phyloP scores from a whole-genome alignment of 2,113 vertebrate genomes.

The Oncorhynchus keta region DNA sequence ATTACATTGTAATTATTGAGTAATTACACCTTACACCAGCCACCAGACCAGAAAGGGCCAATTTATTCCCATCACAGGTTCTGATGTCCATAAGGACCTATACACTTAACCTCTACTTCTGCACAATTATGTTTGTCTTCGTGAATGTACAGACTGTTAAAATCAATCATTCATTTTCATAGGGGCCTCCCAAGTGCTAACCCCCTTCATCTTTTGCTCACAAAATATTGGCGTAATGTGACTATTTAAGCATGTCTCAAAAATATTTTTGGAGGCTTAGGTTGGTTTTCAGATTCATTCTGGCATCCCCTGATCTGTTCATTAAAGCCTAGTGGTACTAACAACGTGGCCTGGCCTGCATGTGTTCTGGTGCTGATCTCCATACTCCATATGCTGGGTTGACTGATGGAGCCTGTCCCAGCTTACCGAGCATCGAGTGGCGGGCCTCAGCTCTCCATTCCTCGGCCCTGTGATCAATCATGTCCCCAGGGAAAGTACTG shows the following conservation, averaged over 20 bases:
- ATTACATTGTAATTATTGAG: neutral
- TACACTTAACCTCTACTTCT: neutral
- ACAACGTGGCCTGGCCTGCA: neutral
- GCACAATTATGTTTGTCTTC: neutral
- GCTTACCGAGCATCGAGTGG: neutral
- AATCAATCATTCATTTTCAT: too few species aligned
- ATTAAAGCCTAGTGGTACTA: neutral
- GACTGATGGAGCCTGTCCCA: neutral
- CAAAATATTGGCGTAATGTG: neutral
- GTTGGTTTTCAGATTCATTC: too few species aligned
- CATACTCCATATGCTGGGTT: neutral
- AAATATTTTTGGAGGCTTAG: too few species aligned
- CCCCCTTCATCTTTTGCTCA: neutral
- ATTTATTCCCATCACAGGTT: neutral
- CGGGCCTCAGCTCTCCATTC: neutral
- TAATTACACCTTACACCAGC: neutral
- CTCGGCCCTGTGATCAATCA: neutral
- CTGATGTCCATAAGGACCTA: neutral
- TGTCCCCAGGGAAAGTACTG: neutral
- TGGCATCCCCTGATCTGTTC: too few species aligned
- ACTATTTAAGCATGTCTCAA: too few species aligned
- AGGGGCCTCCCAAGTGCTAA: too few species aligned
- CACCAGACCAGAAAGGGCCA: neutral
- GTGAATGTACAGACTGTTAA: too few species aligned
- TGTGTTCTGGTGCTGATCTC: constrained; percentile 2